Base-by-base conservation (phyloP, 2,888 invertebrate genomes). In the Diloba caeruleocephala region DNA sequence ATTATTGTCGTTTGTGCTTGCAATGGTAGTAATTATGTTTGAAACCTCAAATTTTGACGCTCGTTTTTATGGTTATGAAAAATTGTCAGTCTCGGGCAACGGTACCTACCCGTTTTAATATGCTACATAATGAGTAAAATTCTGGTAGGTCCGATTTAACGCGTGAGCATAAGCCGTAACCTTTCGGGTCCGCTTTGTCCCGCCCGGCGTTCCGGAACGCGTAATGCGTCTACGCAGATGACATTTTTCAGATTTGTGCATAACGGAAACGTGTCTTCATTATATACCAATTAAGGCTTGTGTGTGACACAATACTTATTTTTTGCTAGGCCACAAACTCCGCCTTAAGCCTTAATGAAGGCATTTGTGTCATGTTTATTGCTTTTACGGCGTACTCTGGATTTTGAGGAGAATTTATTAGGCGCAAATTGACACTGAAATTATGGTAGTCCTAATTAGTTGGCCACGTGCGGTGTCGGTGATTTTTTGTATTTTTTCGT, bases 341-440 rank as follows among this genome's bases (percentile, higher is more conserved):
- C 89, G 88, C 89, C 89, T 81, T 79, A 73, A 67, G 79, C 79
- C 81, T 87, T 93, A 93, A 92, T 93, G 92, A 92, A 92, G 88
- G 85, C 86, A 87, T 93, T 93, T 89, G 76, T 83, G 92, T 92
- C 92, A 91, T 85, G 84, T 92, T 92, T 92, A 92, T 92, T 88
- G 85, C 90, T 85, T 89, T 93, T 88, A 92, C 84, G 88, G 85
- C 85, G 85, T 83, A 87, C 89, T 82, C 82, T 74, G 87, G 90
- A 89, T 90, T 91, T 90, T 84, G 86, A 84, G 79, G 82, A 79
- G 81, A 88, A 92, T 91, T 92, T 92, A 92, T 81, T 88, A 85
- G 82, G 87, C 85, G 88, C 82, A 89, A 92, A 92, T 90, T 90
- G 91, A 89, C 90, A 85, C 85, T 78, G 82, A 81, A 87, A 84